phyloP scores from a whole-genome alignment of 2,888 invertebrate species.

The Melanophora roralis region DNA sequence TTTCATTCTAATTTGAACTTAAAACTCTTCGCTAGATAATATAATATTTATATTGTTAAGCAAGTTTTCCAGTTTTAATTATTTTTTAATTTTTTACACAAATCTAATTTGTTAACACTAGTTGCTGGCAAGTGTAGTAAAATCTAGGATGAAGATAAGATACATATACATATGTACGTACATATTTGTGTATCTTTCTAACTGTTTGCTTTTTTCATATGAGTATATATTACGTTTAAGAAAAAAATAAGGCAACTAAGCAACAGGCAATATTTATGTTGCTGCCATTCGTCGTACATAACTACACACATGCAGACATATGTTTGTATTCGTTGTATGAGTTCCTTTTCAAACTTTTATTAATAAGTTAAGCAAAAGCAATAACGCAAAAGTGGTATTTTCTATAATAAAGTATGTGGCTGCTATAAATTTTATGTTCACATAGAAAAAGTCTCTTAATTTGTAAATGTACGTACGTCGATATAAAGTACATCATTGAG shows the following conservation, averaged over 20 bases:
- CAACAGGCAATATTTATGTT: background rate
- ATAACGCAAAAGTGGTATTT: background rate
- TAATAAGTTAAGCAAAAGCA: background rate
- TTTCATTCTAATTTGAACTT: constrained; percentile 19
- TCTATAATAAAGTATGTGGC: background rate
- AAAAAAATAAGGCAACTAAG: background rate
- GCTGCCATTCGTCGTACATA: background rate
- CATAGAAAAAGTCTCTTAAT: too few species aligned
- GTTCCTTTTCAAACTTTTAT: background rate
- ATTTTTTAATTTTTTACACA: background rate
- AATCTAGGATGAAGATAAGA: background rate
- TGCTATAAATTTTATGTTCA: too few species aligned
- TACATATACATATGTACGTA: too few species aligned
- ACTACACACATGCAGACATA: too few species aligned
- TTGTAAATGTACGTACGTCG: too few species aligned
- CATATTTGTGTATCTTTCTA: too few species aligned
- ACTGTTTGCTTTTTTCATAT: background rate
- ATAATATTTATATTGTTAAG: constrained; percentile 1
- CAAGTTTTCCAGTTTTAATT: background rate
- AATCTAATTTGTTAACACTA: constrained; percentile 5
- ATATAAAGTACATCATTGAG: too few species aligned
- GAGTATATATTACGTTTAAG: background rate
- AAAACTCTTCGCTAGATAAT: constrained; percentile 28
- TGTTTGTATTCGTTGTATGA: background rate
- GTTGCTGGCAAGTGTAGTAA: background rate